phyloP scores from a whole-genome alignment of 2,113 vertebrate species.

The Cettia cetti region DNA sequence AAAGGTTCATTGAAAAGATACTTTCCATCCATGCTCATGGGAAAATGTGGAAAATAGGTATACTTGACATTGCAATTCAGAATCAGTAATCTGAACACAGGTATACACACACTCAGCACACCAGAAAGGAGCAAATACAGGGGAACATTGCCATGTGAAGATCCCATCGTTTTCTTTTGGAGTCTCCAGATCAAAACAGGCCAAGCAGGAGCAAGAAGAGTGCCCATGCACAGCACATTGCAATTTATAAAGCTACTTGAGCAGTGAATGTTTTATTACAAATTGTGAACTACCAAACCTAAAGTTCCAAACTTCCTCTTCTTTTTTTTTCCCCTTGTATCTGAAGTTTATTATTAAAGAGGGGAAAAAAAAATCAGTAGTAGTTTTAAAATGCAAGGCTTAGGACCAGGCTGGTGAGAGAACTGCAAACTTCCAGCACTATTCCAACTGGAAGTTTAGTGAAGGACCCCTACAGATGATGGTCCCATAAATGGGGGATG shows the following conservation, averaged over 20 bases:
- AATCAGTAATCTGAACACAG: not conserved
- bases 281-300: not conserved
- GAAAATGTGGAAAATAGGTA: not conserved
- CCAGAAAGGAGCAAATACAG: not conserved
- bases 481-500: not conserved
- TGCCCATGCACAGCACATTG: not conserved
- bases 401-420: not conserved
- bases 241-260: not conserved
- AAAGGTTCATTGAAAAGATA: not conserved
- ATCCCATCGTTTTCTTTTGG: not conserved
- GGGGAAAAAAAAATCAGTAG: not conserved
- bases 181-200: not conserved
- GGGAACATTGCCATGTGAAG: accelerated
- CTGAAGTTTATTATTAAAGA: not conserved
- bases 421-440: not conserved
- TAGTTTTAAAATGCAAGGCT: not conserved
- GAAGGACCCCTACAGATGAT: accelerated
- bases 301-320: not conserved
- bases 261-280: not conserved
- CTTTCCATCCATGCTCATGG: not conserved
- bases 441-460: not conserved
- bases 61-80: not conserved
- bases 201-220: not conserved
- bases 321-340: not conserved
- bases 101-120: not conserved